phyloP scores from a whole-genome alignment of 2,113 vertebrate species.

The Cyrtonyx montezumae region DNA sequence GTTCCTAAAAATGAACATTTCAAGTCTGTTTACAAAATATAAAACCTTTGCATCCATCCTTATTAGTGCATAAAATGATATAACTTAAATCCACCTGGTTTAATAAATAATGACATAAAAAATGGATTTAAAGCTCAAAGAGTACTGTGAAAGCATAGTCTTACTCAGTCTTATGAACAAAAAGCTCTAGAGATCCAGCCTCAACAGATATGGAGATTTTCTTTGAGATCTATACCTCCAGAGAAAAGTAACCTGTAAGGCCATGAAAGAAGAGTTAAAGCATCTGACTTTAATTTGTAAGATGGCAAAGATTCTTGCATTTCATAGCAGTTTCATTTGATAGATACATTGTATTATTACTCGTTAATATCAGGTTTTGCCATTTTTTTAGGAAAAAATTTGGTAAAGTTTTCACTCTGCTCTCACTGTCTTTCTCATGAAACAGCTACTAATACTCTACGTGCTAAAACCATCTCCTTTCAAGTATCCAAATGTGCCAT shows the following conservation, averaged over 20 bases:
- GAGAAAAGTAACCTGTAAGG: too few species aligned
- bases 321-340: neutral
- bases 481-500: neutral
- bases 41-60: neutral
- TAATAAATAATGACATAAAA: neutral
- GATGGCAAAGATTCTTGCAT: neutral
- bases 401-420: neutral
- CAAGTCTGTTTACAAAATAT: neutral
- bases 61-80: neutral
- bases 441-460: neutral
- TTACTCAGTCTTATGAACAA: neutral
- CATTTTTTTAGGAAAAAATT: neutral
- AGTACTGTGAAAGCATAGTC: neutral
- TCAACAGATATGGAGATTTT: neutral
- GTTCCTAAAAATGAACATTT: neutral
- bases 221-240: neutral
- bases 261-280: neutral
- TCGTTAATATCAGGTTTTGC: neutral
- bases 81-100: neutral
- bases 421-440: neutral
- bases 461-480: neutral
- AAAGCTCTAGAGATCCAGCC: neutral
- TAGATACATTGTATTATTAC: neutral
- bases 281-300: neutral
- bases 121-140: neutral